These are phyloP conservation scores for Caranx ignobilis DNA, from an alignment of 2,113 vertebrate species.

Conservation along the genomic window DNA sequence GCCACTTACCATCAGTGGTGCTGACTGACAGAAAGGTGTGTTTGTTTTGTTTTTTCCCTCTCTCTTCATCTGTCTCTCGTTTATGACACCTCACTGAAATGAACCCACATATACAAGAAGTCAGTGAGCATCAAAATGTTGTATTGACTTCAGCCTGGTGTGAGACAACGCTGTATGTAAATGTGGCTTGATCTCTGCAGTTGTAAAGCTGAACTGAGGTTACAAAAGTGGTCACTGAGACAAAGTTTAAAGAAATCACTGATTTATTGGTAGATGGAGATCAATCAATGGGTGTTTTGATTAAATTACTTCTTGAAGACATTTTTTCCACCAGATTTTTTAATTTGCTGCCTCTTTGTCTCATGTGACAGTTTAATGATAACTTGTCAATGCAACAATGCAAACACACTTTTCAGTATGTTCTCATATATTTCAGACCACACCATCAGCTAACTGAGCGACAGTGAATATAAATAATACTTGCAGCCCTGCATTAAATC, in stretches of 20 bases:
- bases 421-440: not conserved
- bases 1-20: constrained; percentile 63
- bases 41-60: not conserved
- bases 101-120: not conserved
- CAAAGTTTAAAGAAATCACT: not conserved
- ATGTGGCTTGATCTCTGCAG: not conserved
- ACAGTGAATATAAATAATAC: not conserved
- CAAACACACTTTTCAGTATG: not conserved
- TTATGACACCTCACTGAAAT: not conserved
- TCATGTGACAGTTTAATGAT: not conserved
- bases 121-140: not conserved
- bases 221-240: not conserved
- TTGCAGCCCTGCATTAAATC: not conserved
- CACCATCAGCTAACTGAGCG: not conserved
- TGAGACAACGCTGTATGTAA: not conserved
- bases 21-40: constrained; percentile 65
- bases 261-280: not conserved
- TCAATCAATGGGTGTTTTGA: not conserved
- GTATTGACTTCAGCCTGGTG: too few relatives aligned
- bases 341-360: not conserved
- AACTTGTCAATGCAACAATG: not conserved
- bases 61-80: not conserved
- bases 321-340: not conserved
- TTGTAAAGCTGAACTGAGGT: not conserved
- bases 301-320: not conserved